Evolutionary conservation across 2,113 vertebrate genomes (phyloP).

Genomic region (Axis porcinus): DNA sequence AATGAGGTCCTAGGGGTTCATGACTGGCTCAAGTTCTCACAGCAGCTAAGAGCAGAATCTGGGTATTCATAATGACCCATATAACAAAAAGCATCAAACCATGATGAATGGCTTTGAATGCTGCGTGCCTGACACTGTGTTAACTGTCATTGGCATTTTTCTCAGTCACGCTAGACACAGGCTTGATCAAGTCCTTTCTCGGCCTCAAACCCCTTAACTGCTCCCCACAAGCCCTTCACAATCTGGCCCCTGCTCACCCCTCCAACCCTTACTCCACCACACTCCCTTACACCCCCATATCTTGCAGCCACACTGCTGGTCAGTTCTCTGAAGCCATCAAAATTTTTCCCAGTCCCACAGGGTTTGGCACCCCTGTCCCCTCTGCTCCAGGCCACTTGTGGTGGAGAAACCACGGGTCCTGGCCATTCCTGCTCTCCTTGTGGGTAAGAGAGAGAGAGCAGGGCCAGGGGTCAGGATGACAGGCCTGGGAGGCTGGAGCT

Average conservation of each 20-base stretch:
- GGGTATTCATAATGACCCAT: neutral
- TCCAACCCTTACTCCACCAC: neutral
- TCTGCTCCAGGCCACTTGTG: neutral
- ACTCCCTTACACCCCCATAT: neutral
- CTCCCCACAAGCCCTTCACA: neutral
- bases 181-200: neutral
- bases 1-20: neutral
- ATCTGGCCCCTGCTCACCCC: neutral
- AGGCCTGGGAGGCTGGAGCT: neutral
- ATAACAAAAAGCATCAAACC: neutral
- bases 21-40: neutral
- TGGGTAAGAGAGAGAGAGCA: neutral
- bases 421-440: neutral
- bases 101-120: neutral
- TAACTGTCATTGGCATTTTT: neutral
- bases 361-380: neutral
- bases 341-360: neutral
- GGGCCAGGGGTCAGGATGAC: neutral
- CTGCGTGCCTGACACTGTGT: neutral
- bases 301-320: neutral
- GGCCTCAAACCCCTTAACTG: neutral
- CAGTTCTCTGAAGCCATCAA: neutral
- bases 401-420: neutral
- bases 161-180: neutral
- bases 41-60: neutral